These are phyloP conservation scores for Urocitellus parryii DNA, from an alignment of 2,113 vertebrate genomes.

Conservation along the genomic window DNA sequence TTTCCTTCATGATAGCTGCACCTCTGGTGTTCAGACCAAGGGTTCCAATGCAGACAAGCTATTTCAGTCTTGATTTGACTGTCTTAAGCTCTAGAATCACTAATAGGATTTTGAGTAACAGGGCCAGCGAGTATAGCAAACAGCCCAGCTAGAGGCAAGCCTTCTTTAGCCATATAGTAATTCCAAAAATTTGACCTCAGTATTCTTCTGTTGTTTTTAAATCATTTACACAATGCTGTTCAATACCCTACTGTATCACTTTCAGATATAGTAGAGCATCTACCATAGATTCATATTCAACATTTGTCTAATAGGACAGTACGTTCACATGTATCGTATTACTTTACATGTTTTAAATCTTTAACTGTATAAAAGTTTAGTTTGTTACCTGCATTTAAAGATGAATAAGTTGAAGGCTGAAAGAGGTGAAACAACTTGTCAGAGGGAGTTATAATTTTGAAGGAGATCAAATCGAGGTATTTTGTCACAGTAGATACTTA, in stretches of 20 bases:
- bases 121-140: background rate
- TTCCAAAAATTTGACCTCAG: background rate
- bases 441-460: conserved; percentile 13
- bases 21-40: background rate
- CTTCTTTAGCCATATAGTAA: background rate
- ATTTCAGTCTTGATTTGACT: background rate
- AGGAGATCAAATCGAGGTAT: conserved; percentile 21
- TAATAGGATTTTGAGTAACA: background rate
- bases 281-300: background rate
- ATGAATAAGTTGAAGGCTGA: conserved; percentile 35
- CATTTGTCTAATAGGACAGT: conserved; percentile 17
- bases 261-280: conserved; percentile 11
- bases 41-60: background rate
- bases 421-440: conserved; percentile 54
- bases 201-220: conserved; percentile 3
- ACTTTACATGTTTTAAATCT: conserved; percentile 52
- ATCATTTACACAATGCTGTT: background rate
- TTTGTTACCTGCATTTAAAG: conserved; percentile 19
- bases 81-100: background rate
- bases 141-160: background rate
- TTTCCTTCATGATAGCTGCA: conserved; percentile 51
- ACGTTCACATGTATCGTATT: background rate
- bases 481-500: conserved; percentile 6
- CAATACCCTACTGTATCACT: background rate
- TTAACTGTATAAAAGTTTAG: background rate